phyloP scores from a whole-genome alignment of 2,888 invertebrate genomes.

The Boloria euphrosyne region DNA sequence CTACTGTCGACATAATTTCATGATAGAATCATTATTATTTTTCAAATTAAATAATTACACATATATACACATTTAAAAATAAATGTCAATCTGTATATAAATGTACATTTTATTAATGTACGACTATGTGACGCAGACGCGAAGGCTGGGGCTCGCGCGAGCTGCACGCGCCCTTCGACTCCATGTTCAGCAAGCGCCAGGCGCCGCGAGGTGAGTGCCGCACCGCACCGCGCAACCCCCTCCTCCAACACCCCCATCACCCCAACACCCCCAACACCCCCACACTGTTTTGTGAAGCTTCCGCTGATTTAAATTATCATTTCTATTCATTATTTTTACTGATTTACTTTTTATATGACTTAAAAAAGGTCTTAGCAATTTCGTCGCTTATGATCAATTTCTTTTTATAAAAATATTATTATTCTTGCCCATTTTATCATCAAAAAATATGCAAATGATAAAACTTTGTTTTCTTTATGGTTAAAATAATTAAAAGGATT shows the following conservation, averaged over 20 bases:
- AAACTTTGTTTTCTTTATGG: too few species aligned
- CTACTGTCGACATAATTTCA: too few species aligned
- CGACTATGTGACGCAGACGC: constrained; percentile 56
- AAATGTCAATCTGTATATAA: not conserved
- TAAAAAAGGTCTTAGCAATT: not conserved
- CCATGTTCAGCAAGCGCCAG: constrained; percentile 84
- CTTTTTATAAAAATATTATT: too few species aligned
- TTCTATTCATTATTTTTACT: not conserved
- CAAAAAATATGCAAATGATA: too few species aligned
- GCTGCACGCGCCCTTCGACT: constrained; percentile 87
- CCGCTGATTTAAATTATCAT: constrained; percentile 10
- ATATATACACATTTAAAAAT: not conserved
- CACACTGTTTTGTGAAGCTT: constrained; percentile 29
- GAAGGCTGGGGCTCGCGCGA: constrained; percentile 85
- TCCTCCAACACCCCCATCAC: constrained; percentile 8
- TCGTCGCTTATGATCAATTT: too few species aligned
- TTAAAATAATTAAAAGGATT: too few species aligned
- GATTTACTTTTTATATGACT: not conserved
- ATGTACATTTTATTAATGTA: not conserved
- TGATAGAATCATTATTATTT: too few species aligned
- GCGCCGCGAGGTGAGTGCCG: constrained; percentile 86
- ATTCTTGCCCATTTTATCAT: too few species aligned
- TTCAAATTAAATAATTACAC: not conserved
- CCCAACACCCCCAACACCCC: not conserved
- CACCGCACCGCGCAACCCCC: constrained; percentile 29